Base-by-base conservation (phyloP, 2,797 vertebrate species). In the Epinephelus awoara region DNA sequence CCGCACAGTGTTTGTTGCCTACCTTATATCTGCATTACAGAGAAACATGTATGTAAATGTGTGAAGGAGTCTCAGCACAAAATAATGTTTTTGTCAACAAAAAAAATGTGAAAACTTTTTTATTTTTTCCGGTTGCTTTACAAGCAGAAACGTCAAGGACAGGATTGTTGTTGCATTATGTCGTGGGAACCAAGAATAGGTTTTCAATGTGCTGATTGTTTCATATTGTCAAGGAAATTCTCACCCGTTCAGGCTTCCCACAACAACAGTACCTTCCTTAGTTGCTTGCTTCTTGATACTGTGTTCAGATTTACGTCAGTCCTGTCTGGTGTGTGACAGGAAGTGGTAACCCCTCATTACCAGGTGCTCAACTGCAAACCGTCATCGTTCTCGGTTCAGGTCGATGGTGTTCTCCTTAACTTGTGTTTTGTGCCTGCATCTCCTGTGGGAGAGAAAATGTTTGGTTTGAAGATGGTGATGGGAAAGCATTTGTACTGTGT, bases 311-410 rank as follows among this genome's bases (percentile, higher is more conserved):
- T 46, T 54, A 40, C 15, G 5, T 55, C 49, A 11, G 15, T 85
- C 58, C 66, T 71, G 61, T 81, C 67, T 62, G 11, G 8, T 78
- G 54, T 74, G 46, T 68, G 25, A 83, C 80, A 87, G 79, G 86
- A 90, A 88, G 80, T 52, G 66, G 75, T 82, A 59, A 79, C 59
- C 65, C 34, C 12, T 57, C 6, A 55, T 85, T 75, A 75, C 58
- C 78, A 82, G 86, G 87, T 87, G 88, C 88, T 89, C 44, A 18
- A 40, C 66, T 25, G 47, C 47, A 11, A 72, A 58, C 54, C 1
- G 0, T 63, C 27, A 34, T 34, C 7, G 3, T 63, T 34, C 11
- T 72, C 38, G 55, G 52, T 89, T 86, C 62, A 77, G 66, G 46
- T 70, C 10, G 55, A 23, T 61, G 42, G 47, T 44, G 19, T 54